A percentile compares a stretch with the other conserved stretches of the same genome.
phyloP scores from a whole-genome alignment of 30 jellyfish, hydroid and myxozoan species.

The Hydractinia echinata region DNA sequence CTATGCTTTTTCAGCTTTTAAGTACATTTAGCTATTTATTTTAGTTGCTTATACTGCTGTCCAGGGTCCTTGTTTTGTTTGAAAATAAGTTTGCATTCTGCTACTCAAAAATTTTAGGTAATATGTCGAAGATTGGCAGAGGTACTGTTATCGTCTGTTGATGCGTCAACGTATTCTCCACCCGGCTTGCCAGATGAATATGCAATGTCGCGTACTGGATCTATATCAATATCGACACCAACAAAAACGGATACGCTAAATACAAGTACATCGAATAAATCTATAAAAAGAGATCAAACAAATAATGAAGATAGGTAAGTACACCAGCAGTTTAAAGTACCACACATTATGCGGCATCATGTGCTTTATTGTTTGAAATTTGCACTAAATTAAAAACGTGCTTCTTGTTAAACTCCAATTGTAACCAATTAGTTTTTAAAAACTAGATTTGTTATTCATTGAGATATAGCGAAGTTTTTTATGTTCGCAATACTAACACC shows the following conservation, averaged over 20 bases:
- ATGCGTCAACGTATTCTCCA: conserved; percentile 14
- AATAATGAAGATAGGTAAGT: neutral
- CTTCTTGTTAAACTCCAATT: no score
- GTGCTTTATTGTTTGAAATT: no score
- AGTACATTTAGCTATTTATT: no score
- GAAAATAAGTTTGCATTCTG: neutral
- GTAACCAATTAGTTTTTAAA: no score
- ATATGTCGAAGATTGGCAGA: conserved; percentile 36
- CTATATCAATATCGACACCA: conserved; percentile 21
- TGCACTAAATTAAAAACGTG: neutral
- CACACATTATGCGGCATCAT: no score
- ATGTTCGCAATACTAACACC: no score
- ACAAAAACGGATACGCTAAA: neutral
- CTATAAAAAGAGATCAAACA: conserved; percentile 1
- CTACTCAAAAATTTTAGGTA: neutral
- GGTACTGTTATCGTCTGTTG: conserved; percentile 15
- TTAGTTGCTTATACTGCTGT: neutral
- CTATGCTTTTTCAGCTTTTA: no score
- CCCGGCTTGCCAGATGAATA: conserved; percentile 8
- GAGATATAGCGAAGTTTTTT: no score
- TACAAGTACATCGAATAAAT: conserved; percentile 3
- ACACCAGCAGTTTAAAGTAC: neutral
- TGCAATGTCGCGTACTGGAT: neutral
- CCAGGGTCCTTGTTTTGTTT: neutral
- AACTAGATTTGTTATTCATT: no score